phyloP scores from a whole-genome alignment of 2,888 invertebrate genomes.

The Buathra laborator region DNA sequence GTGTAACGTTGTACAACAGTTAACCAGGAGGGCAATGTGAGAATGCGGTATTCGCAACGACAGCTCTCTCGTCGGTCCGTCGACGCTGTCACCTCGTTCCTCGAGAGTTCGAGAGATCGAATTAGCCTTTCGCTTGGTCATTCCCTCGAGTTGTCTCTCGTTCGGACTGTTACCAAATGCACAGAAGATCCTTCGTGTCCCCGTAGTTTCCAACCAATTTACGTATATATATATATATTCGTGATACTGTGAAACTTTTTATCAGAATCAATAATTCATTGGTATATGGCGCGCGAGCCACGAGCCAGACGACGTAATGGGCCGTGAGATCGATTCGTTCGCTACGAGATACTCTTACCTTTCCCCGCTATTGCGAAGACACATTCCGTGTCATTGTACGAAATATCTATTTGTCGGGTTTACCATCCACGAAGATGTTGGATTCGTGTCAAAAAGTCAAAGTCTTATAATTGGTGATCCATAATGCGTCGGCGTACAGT shows the following conservation, averaged over 20 bases:
- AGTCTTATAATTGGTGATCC: not conserved
- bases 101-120: conserved; percentile 5
- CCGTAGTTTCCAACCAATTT: conserved; percentile 1
- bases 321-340: conserved; percentile 72
- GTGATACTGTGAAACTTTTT: conserved; percentile 74
- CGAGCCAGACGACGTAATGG: conserved; percentile 73
- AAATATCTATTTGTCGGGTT: conserved; percentile 1
- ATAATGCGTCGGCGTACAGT: not conserved
- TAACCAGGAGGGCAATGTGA: conserved; percentile 27
- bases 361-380: not conserved
- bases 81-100: conserved; percentile 29
- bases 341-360: not conserved
- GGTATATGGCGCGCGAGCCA: conserved; percentile 49
- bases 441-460: conserved; percentile 20
- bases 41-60: conserved; percentile 71
- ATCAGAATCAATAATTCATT: conserved; percentile 77
- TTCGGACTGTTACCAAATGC: conserved; percentile 11
- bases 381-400: conserved; percentile 6
- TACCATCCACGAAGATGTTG: not conserved
- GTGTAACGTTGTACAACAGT: conserved; percentile 54
- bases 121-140: conserved; percentile 35
- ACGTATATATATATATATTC: not conserved
- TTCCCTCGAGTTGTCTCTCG: conserved; percentile 27
- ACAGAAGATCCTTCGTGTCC: conserved; percentile 11
- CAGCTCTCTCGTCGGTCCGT: conserved; percentile 71